Evolutionary conservation across 2,113 vertebrate genomes (phyloP).

Genomic region (Pipra filicauda): DNA sequence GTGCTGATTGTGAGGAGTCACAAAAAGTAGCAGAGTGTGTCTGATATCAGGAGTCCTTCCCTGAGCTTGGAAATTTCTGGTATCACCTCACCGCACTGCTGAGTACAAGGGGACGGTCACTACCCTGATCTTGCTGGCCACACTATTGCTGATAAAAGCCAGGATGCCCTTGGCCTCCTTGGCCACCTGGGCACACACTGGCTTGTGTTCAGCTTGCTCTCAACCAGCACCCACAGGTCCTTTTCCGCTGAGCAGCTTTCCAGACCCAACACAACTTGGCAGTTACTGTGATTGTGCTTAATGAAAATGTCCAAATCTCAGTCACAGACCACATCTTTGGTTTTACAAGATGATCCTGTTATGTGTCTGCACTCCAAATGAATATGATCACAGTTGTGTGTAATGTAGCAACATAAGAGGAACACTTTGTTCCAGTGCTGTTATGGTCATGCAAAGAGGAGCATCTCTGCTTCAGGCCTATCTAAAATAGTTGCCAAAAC

Average conservation of each 20-base stretch:
- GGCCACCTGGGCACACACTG: not conserved
- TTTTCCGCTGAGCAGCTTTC: not conserved
- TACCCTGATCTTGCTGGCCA: not conserved
- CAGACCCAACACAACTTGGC: not conserved
- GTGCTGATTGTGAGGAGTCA: not conserved
- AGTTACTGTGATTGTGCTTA: not conserved
- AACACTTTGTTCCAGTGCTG: not conserved
- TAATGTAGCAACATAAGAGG: too few species aligned
- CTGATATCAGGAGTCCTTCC: not conserved
- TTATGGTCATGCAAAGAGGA: not conserved
- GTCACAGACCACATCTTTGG: not conserved
- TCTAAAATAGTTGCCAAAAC: not conserved
- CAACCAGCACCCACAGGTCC: not conserved
- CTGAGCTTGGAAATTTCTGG: not conserved
- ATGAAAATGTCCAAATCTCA: not conserved
- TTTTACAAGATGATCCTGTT: not conserved
- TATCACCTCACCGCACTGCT: not conserved
- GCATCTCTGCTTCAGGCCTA: not conserved
- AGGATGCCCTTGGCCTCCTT: not conserved
- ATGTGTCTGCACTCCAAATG: not conserved
- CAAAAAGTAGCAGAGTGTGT: fast-evolving
- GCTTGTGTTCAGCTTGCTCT: not conserved
- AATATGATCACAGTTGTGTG: fast-evolving
- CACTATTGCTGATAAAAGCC: not conserved
- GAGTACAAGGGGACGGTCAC: not conserved